These are phyloP conservation scores for Rhyacophila evoluta DNA, from an alignment of 2,888 invertebrate genomes.

Conservation along the genomic window DNA sequence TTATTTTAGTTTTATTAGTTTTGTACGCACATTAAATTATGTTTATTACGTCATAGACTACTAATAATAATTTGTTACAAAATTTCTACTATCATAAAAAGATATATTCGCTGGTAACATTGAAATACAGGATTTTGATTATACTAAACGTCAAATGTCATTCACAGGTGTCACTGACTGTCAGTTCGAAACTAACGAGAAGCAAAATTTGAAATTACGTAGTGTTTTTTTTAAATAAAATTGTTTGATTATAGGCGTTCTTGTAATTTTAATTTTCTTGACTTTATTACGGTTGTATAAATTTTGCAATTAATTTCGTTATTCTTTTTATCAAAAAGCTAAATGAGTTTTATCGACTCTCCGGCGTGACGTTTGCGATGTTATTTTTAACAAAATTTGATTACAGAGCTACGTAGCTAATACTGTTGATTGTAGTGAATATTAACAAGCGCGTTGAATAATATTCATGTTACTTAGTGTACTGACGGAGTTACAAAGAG, in stretches of 20 bases:
- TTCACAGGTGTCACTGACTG: conserved; percentile 27
- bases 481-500: not conserved
- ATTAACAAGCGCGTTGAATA: not conserved
- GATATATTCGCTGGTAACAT: too few species aligned
- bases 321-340: too few species aligned
- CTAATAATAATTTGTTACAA: too few species aligned
- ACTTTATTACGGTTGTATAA: too few species aligned
- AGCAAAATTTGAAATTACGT: not conserved
- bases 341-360: not conserved
- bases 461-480: not conserved
- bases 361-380: not conserved
- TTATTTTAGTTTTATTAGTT: too few species aligned
- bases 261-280: too few species aligned
- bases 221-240: not conserved
- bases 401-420: conserved; percentile 10
- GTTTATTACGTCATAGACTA: too few species aligned
- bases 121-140: too few species aligned
- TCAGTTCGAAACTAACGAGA: not conserved
- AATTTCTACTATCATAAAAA: too few species aligned
- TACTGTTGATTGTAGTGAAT: not conserved
- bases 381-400: conserved; percentile 25
- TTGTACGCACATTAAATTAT: too few species aligned
- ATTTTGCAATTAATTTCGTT: too few species aligned
- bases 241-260: too few species aligned
- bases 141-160: not conserved